Evolutionary conservation across 2,888 invertebrate genomes (phyloP).

Genomic region (Neuroscelio doddi): DNA sequence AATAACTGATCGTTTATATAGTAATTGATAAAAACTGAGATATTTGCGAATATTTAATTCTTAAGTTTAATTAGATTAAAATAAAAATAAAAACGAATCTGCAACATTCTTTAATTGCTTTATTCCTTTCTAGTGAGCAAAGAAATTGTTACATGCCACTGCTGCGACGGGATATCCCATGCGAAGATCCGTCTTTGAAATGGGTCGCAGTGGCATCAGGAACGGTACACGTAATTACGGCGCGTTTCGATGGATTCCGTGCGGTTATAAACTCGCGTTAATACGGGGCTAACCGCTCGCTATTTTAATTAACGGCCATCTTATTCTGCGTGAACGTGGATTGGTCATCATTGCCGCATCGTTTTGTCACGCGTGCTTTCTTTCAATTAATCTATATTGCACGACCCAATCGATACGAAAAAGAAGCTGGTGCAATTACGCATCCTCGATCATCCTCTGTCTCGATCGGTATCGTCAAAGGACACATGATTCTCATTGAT

Average conservation of each 20-base stretch:
- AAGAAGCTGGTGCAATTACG: constrained; percentile 50
- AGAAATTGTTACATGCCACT: background rate
- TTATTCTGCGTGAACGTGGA: constrained; percentile 38
- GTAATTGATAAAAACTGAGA: too few relatives aligned
- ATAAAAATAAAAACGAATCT: background rate
- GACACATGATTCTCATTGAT: constrained; percentile 4
- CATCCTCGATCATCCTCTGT: constrained; percentile 45
- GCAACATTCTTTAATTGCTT: background rate
- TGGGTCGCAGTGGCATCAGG: constrained; percentile 30
- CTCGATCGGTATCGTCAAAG: constrained; percentile 29
- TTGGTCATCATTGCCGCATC: constrained; percentile 42
- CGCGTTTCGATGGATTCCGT: constrained; percentile 64
- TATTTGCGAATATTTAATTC: too few relatives aligned
- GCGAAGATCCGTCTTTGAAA: constrained; percentile 10
- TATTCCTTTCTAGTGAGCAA: background rate
- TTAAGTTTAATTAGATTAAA: background rate
- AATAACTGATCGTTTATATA: too few relatives aligned
- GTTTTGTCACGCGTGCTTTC: constrained; percentile 42
- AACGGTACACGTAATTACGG: constrained; percentile 54
- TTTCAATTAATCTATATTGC: constrained; percentile 42
- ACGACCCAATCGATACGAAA: constrained; percentile 40
- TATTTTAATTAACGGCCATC: constrained; percentile 67
- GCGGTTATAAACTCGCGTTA: constrained; percentile 63
- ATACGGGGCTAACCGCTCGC: constrained; percentile 63
- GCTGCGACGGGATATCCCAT: background rate